Evolutionary conservation across 2,888 invertebrate species (phyloP).

Genomic region (Noctua comes): DNA sequence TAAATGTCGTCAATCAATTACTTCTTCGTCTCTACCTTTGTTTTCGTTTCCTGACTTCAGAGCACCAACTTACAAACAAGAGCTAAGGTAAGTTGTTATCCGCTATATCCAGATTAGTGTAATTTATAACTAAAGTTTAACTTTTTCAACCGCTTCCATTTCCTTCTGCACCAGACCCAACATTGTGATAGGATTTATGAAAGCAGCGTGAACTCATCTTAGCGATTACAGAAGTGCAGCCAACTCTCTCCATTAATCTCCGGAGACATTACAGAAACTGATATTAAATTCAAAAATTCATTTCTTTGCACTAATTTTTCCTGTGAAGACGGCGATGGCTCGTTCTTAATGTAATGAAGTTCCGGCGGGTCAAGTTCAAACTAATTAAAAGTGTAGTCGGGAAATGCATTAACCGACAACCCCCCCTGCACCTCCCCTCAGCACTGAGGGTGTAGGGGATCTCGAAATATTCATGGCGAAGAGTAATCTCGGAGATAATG

Average conservation of each 20-base stretch:
- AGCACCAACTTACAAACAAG: constrained; percentile 1
- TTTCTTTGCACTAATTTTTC: constrained; percentile 52
- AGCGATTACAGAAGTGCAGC: constrained; percentile 26
- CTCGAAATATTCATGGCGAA: constrained; percentile 68
- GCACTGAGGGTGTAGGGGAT: constrained; percentile 25
- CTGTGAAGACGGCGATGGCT: constrained; percentile 50
- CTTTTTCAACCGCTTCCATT: constrained; percentile 32
- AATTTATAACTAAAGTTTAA: constrained; percentile 44
- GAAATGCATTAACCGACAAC: constrained; percentile 60
- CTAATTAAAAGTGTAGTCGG: constrained; percentile 69
- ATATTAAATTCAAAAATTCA: constrained; percentile 54
- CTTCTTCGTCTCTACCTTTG: neutral
- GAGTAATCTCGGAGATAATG: constrained; percentile 70
- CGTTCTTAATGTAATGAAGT: constrained; percentile 65
- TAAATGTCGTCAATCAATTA: neutral
- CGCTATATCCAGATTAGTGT: constrained; percentile 29
- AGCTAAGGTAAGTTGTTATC: constrained; percentile 13
- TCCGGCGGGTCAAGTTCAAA: constrained; percentile 68
- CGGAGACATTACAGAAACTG: constrained; percentile 41
- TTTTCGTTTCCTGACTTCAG: neutral
- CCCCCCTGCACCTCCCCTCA: neutral
- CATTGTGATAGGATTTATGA: constrained; percentile 41
- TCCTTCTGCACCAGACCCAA: constrained; percentile 26
- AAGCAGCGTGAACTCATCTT: constrained; percentile 29
- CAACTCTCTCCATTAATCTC: constrained; percentile 56